phyloP scores from a whole-genome alignment of 2,888 invertebrate species.

The Serrognathus titanus region DNA sequence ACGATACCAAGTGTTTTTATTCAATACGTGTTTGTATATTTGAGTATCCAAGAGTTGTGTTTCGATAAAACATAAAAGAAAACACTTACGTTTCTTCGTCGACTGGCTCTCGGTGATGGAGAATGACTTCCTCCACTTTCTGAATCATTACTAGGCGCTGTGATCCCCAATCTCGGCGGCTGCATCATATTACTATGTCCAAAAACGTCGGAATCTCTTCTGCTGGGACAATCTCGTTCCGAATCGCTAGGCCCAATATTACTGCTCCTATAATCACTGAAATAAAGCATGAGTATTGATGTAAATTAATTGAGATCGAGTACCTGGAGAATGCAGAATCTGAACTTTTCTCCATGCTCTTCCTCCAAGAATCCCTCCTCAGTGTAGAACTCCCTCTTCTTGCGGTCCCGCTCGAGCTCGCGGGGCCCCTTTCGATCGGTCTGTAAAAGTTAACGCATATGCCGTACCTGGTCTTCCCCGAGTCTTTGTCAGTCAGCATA shows the following conservation, averaged over 20 bases:
- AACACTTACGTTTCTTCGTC: slow-evolving; percentile 66
- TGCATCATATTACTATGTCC: slow-evolving; percentile 28
- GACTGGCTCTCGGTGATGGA: slow-evolving; percentile 78
- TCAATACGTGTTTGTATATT: too few species aligned
- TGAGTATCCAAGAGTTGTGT: too few species aligned
- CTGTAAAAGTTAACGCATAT: slow-evolving; percentile 98
- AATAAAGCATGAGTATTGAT: slow-evolving; percentile 31
- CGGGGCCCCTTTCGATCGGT: slow-evolving; percentile 68
- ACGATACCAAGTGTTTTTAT: too few species aligned
- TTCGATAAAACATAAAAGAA: too few species aligned
- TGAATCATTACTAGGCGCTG: slow-evolving; percentile 70
- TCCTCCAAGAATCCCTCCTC: slow-evolving; percentile 84
- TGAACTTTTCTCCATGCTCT: slow-evolving; percentile 88
- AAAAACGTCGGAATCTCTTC: slow-evolving; percentile 60
- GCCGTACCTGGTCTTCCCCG: slow-evolving; percentile 90
- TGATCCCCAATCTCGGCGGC: slow-evolving; percentile 62
- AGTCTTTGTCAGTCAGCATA: slow-evolving; percentile 97
- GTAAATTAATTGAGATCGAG: slow-evolving; percentile 20
- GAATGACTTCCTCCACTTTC: slow-evolving; percentile 87
- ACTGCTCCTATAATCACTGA: slow-evolving; percentile 90
- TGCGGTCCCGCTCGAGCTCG: slow-evolving; percentile 38
- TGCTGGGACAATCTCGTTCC: slow-evolving; percentile 78
- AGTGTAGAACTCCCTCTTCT: slow-evolving; percentile 58
- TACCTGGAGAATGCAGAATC: slow-evolving; percentile 92
- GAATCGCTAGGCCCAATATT: slow-evolving; percentile 88